Base-by-base conservation (phyloP, 2,797 vertebrate species). In the Fundulus diaphanus region DNA sequence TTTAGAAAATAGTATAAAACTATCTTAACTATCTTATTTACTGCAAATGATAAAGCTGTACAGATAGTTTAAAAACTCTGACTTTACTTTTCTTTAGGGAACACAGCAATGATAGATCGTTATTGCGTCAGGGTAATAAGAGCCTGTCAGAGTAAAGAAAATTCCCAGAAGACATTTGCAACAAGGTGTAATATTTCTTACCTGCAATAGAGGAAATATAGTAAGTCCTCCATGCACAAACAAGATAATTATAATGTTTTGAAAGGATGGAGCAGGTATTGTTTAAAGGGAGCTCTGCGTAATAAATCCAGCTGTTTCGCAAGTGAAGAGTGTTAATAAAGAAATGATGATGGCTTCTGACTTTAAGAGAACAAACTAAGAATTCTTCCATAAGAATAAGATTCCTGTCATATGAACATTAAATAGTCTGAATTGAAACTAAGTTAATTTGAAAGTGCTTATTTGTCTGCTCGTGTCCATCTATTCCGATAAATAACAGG, bases 161-260 rank as follows among this genome's bases (percentile, higher is more conserved):
- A 44, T 35, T 13, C 35, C 35, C 51, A 40, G 37, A 37, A 37
- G 48, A 49, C 54, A 48, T 49, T 70, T 75, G 79, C 74, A 73
- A 67, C 22, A 76, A 20, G 22, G 68, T 11, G 15, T 77, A 72
- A 71, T 40, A 51, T 56, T 1, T 24, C 83, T 76, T 74, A 68
- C 80, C 27, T 33, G 42, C 72, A 65, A 9, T 44, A 18, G 9
- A 72, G 56, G 57, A 74, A 83, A 82, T 75, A 68, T 72, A 82
- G 20, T 0, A 74, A 63, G 73, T 81, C 54, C 48, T 49, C 74
- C 71, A 61, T 68, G 49, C 73, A 72, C 77, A 88, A 85, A 85
- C 82, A 83, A 78, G 65, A 72, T 78, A 76, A 91, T 87, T 77
- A 82, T 46, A 81, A 80, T 65, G 52, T 80, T 85, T 79, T 67